Evolutionary conservation across 2,797 vertebrate species (phyloP), one percentile per base, ranked within the genome.

Genomic region (Danionella dracula): DNA sequence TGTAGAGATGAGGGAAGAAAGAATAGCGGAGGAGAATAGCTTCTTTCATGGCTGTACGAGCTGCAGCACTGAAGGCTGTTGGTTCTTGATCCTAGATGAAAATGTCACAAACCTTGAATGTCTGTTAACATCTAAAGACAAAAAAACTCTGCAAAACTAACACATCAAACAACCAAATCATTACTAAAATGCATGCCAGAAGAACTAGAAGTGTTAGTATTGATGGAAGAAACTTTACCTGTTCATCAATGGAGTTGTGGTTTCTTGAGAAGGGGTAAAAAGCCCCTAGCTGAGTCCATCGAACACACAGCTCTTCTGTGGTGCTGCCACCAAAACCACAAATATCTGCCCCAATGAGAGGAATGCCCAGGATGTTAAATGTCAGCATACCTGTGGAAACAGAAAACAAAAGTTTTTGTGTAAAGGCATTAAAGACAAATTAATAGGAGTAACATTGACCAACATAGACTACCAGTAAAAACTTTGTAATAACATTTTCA

Each of bases 191-290:
- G n/a, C n/a, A n/a, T n/a, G n/a, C 23, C 23, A 27, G 23, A 46
- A 6, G 8, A 4, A 8, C 13, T 8, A 9, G 9, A 11, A 12
- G n/a, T 1, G 12, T 23, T 54, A 34, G 10, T n/a, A 15, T 2
- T 2, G 21, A 41, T 13, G n/a, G 10, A 44, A 20, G 49, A 45
- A 32, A 32, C 35, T 23, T 12, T 2, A 67, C 61, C 68, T 15
- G 15, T 1, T 68, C 68, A 1, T 67, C 61, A 29, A 66, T 54
- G 45, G 79, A 55, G 41, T 94, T 95, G 85, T 95, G 93, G 82
- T 95, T 97, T 61, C 93, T 91, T 6, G 88, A 76, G 21, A 95
- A 94, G 4, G 92, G 93, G 68, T 94, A 95, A 79, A 95, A 95
- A 4, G 90, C 91, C 0, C 92, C 93, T 0, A 94, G 86, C 78